Conservation (phyloP, 2,797 vertebrate genomes). For the Brachymystax lenok region DNA sequence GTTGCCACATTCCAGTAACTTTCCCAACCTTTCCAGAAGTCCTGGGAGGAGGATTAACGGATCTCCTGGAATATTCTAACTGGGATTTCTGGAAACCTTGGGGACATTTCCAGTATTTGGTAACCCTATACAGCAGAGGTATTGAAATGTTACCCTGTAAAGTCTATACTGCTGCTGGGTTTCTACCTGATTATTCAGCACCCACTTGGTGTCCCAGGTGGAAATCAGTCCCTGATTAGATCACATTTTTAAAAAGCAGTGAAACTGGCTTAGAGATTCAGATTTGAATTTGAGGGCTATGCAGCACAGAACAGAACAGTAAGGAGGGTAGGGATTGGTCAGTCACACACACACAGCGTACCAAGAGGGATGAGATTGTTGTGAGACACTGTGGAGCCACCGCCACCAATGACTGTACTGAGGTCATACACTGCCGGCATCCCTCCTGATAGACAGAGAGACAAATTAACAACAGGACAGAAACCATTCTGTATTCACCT, state of each 20-base stretch:
- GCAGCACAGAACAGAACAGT: too few species aligned
- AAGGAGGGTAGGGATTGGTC: not conserved
- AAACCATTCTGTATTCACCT: not conserved
- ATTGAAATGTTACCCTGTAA: too few species aligned
- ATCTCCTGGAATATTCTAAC: not conserved
- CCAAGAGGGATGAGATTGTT: constrained; percentile 81
- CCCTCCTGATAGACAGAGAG: constrained; percentile 57
- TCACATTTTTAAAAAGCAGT: not conserved
- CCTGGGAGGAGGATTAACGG: not conserved
- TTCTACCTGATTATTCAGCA: not conserved
- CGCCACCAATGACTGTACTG: constrained; percentile 74
- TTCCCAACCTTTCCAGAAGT: too few species aligned
- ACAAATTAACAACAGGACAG: not conserved
- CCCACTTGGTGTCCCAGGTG: not conserved
- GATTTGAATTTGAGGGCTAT: not conserved
- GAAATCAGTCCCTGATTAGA: not conserved
- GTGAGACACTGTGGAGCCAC: constrained; percentile 71
- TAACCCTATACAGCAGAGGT: too few species aligned
- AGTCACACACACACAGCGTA: constrained; percentile 45
- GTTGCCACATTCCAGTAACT: too few species aligned
- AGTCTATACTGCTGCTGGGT: too few species aligned
- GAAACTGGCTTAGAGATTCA: not conserved
- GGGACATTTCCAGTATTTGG: too few species aligned
- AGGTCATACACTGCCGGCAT: constrained; percentile 79
- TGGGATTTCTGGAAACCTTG: not conserved